A percentile compares a stretch with the other conserved stretches of the same genome.
These are phyloP conservation scores for Atrina japonica DNA, from an alignment of 2,888 invertebrate species.

Conservation along the genomic window DNA sequence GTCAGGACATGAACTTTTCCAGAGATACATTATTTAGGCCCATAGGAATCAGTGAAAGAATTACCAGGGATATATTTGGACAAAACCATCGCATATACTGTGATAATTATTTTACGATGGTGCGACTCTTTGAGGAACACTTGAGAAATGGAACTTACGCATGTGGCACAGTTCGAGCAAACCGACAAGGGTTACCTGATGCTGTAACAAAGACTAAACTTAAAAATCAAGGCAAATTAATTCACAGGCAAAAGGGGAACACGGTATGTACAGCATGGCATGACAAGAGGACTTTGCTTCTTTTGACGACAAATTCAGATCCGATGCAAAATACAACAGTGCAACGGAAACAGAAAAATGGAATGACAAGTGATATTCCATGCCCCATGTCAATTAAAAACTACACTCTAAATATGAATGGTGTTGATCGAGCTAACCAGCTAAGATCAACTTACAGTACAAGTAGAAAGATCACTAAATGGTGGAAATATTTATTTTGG, in stretches of 20 bases:
- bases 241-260: not conserved
- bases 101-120: too few relatives aligned
- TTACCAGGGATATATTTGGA: too few relatives aligned
- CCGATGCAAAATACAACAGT: not conserved
- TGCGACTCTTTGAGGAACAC: too few relatives aligned
- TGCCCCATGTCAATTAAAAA: conserved; percentile 8
- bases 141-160: too few relatives aligned
- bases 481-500: too few relatives aligned
- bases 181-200: conserved; percentile 1
- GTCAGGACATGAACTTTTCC: too few relatives aligned
- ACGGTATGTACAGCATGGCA: conserved; percentile 1
- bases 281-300: conserved; percentile 1
- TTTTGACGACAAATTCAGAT: conserved; percentile 17
- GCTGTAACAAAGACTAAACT: not conserved
- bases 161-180: conserved; percentile 1
- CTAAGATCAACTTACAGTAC: conserved; percentile 18
- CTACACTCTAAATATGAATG: conserved; percentile 19
- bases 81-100: too few relatives aligned
- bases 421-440: conserved; percentile 24
- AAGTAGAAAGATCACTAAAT: not conserved
- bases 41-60: too few relatives aligned
- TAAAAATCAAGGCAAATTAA: conserved; percentile 5
- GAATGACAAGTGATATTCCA: conserved; percentile 10
- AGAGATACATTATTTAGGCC: too few relatives aligned
- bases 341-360: conserved; percentile 23